phyloP scores from a whole-genome alignment of 2,797 vertebrate species.

The Brachyrhaphis roseni region DNA sequence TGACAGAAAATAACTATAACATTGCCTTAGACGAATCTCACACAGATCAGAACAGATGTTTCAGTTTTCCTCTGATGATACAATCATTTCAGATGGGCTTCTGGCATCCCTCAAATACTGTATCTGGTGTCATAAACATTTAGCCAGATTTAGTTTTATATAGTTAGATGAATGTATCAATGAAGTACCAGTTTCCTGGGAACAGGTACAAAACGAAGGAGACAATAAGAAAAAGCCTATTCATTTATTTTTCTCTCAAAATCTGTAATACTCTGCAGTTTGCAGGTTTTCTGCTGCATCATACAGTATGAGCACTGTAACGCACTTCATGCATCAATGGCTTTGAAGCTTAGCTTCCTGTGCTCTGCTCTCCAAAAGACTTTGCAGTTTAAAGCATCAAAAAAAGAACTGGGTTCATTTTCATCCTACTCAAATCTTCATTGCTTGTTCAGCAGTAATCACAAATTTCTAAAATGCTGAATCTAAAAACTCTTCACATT shows the following conservation, averaged over 20 bases:
- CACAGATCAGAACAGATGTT: neutral
- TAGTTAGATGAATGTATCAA: neutral
- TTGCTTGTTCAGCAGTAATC: constrained; percentile 12
- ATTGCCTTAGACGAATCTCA: neutral
- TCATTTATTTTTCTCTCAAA: neutral
- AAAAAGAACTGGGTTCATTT: neutral
- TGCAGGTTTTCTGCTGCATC: neutral
- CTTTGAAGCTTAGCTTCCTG: constrained; percentile 9
- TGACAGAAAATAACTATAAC: neutral
- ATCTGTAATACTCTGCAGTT: neutral
- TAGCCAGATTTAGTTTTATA: neutral
- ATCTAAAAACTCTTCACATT: constrained; percentile 24
- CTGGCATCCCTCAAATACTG: neutral
- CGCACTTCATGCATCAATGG: neutral
- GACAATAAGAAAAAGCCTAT: neutral
- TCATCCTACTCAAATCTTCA: neutral
- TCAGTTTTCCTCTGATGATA: neutral
- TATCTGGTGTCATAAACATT: neutral
- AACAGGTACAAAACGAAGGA: neutral
- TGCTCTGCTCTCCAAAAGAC: constrained; percentile 5
- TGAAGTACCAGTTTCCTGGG: neutral
- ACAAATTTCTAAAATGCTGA: constrained; percentile 34
- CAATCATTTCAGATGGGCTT: neutral
- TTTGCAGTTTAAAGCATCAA: constrained; percentile 10
- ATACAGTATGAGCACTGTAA: neutral